Evolutionary conservation across 1,140 invertebrate genomes (phyloP), one percentile per base, ranked within the genome.

Genomic region (Drosophila nebulosa): DNA sequence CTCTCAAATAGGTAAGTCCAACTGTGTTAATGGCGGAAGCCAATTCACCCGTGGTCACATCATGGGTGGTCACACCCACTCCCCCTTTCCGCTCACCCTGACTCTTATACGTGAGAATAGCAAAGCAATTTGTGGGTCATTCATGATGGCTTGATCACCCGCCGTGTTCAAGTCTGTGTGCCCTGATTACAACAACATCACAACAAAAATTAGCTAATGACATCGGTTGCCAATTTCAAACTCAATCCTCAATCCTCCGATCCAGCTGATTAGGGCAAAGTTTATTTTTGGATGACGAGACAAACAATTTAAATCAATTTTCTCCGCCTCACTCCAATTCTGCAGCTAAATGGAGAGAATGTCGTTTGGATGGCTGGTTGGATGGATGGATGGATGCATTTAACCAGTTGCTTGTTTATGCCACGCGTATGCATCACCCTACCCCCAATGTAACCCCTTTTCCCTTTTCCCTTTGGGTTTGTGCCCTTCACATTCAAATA

Each of bases 1-100:
- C 79, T 90, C 12, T 90, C 89, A 5, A 90, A 90, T 74, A 90
- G 85, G 89, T 90, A 70, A 90, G 89, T 83, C 72, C 73, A 57
- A 55, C 27, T 21, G 73, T 9, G 62, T 3, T 56, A 66, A 74
- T 39, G 30, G 70, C 18, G 35, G 35, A 60, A 18, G 56, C 56
- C 39, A 46, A 56, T 66, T 52, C 61, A 36, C 35, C 46, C 61
- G 62, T 39, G 57, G 52, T 21, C 26, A 18, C 53, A 12, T 26
- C 14, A 18, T 35, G 55, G 70, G 70, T 0, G 53, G 58, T 64
- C 39, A n/a, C 16, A 9, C 1, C 30, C 9, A 10, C 30, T 10
- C 1, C 30, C 10, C 3, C 53, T 51, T 51, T 21, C 3, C 22
- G 46, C 3, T 12, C 10, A 50, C 18, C 46, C 46, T 21, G n/a